These are phyloP conservation scores for Girardinus metallicus DNA, from an alignment of 2,797 vertebrate genomes.

Conservation along the genomic window DNA sequence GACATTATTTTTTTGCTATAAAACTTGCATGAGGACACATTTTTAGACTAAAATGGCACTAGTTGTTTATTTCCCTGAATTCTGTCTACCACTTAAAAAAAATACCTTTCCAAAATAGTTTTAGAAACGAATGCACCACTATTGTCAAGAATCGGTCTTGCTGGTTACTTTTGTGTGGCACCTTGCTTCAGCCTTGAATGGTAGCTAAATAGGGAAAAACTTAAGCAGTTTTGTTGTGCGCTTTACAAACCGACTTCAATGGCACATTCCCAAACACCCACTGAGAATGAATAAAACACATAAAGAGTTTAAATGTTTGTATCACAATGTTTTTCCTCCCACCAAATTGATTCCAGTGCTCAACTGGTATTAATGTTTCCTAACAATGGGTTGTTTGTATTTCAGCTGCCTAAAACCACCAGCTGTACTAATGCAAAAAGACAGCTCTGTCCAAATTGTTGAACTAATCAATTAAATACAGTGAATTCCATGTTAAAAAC, in stretches of 20 bases:
- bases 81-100: not conserved
- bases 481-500: no score
- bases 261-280: conserved; percentile 10
- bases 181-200: conserved; percentile 4
- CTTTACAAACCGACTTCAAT: conserved; percentile 11
- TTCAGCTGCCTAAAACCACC: not conserved
- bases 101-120: not conserved
- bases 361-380: not conserved
- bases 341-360: not conserved
- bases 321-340: not conserved
- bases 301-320: not conserved
- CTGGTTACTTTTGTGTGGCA: conserved; percentile 7
- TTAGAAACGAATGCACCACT: not conserved
- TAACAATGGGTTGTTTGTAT: not conserved
- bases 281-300: conserved; percentile 30
- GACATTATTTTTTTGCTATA: not conserved
- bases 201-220: conserved; percentile 11
- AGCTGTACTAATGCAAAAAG: not conserved
- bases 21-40: not conserved
- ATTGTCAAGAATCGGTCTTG: not conserved
- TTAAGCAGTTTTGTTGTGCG: conserved; percentile 6
- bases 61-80: not conserved
- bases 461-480: not conserved
- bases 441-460: not conserved
- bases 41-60: not conserved